These are phyloP conservation scores for Ephialtes manifestator DNA, from an alignment of 2,888 invertebrate species.

Conservation along the genomic window DNA sequence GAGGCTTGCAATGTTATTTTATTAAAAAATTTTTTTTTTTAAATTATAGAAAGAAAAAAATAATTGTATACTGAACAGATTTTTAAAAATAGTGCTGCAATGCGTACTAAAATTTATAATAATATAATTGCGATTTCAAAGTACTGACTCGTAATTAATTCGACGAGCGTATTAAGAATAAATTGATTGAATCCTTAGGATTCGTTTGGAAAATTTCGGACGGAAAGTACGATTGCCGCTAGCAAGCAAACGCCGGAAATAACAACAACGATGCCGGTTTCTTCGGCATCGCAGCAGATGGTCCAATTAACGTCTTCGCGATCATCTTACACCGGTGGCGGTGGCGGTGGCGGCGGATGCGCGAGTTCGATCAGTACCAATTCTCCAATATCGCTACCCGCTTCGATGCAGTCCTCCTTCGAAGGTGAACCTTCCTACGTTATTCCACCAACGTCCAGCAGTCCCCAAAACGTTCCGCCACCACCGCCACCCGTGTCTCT, in stretches of 20 bases:
- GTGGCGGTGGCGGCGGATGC: conserved; percentile 79
- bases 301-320: conserved; percentile 86
- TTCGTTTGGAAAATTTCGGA: conserved; percentile 91
- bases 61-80: too few species aligned
- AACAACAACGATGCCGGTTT: conserved; percentile 84
- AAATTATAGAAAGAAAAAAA: too few species aligned
- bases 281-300: conserved; percentile 86
- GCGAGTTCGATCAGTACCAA: conserved; percentile 90
- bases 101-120: too few species aligned
- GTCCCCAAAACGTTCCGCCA: conserved; percentile 84
- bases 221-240: conserved; percentile 87
- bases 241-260: conserved; percentile 83
- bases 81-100: too few species aligned
- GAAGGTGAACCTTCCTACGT: conserved; percentile 90
- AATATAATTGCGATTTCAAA: too few species aligned
- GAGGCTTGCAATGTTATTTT: too few species aligned
- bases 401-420: conserved; percentile 92
- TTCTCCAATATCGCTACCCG: conserved; percentile 90
- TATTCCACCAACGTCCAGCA: conserved; percentile 85
- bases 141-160: neutral
- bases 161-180: conserved; percentile 5
- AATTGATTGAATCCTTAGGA: conserved; percentile 84
- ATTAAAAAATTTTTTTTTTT: too few species aligned
- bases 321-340: conserved; percentile 81
- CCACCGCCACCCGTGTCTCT: conserved; percentile 80